phyloP scores from a whole-genome alignment of 2,113 vertebrate species.

The Equus quagga region DNA sequence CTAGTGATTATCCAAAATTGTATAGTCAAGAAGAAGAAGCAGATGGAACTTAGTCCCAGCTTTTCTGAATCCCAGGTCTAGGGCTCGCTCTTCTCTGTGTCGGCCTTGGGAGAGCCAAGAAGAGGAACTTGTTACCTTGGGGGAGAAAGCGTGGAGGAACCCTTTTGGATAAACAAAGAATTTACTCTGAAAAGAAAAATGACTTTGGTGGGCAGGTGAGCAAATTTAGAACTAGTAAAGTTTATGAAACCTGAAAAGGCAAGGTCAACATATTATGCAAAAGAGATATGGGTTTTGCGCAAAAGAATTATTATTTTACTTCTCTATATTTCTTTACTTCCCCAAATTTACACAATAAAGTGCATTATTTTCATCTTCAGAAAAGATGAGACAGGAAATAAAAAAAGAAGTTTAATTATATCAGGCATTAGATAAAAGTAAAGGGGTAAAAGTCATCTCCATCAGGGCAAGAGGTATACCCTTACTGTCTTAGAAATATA shows the following conservation, averaged over 20 bases:
- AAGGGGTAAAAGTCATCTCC: background rate
- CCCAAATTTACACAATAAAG: background rate
- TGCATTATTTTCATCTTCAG: conserved; percentile 1
- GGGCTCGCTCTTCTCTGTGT: background rate
- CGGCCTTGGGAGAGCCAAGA: background rate
- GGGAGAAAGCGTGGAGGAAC: background rate
- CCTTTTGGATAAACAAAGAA: background rate
- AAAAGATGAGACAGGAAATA: background rate
- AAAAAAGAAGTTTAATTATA: background rate
- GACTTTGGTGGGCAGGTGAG: background rate
- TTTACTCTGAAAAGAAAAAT: background rate
- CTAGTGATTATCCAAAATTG: background rate
- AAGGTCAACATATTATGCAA: background rate
- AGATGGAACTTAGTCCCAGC: background rate
- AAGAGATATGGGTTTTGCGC: background rate
- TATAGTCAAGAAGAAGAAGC: background rate
- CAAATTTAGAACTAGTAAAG: background rate
- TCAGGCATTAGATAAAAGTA: background rate
- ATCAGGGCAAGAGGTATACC: background rate
- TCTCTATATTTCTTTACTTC: background rate
- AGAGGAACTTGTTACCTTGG: background rate
- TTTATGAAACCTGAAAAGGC: background rate
- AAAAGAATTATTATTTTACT: background rate
- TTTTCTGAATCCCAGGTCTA: background rate
- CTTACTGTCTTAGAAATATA: conserved; percentile 30